Evolutionary conservation across 64 coral and sea anemone species (phyloP).

Genomic region (Montipora cactus): DNA sequence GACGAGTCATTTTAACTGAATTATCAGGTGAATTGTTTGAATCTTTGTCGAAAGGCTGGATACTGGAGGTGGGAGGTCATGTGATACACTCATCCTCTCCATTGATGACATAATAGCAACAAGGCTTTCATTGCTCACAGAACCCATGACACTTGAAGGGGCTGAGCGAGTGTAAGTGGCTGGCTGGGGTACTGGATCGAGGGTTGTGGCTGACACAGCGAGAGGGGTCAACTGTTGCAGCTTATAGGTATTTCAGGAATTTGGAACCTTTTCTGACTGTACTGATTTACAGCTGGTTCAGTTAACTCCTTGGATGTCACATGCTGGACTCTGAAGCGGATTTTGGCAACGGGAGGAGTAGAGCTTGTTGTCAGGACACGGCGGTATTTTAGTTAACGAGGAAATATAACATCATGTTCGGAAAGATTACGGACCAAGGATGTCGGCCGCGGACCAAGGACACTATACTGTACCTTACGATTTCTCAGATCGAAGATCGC

Average conservation of each 20-base stretch:
- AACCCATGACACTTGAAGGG: too few species aligned
- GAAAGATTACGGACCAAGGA: too few species aligned
- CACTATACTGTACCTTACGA: too few species aligned
- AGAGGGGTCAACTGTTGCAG: background rate
- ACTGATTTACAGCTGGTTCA: background rate
- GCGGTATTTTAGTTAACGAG: too few species aligned
- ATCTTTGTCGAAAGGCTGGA: conserved; percentile 48
- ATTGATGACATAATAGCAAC: background rate
- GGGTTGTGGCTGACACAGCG: background rate
- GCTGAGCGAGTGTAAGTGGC: too few species aligned
- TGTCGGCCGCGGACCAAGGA: too few species aligned
- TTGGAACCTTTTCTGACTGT: background rate
- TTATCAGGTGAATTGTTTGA: background rate
- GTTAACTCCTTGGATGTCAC: too few species aligned
- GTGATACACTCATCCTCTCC: conserved; percentile 38
- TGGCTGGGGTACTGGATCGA: too few species aligned
- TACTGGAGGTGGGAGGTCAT: conserved; percentile 65
- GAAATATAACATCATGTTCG: too few species aligned
- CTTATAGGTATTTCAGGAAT: background rate
- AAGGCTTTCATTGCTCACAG: conserved; percentile 9
- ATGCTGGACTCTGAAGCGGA: background rate
- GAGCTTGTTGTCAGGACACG: background rate
- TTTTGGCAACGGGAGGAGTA: too few species aligned
- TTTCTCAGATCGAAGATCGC: too few species aligned
- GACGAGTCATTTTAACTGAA: too few species aligned